Evolutionary conservation across 2,113 vertebrate species (phyloP), one percentile per base, ranked within the genome.

Genomic region (Hirundichthys speculiger): DNA sequence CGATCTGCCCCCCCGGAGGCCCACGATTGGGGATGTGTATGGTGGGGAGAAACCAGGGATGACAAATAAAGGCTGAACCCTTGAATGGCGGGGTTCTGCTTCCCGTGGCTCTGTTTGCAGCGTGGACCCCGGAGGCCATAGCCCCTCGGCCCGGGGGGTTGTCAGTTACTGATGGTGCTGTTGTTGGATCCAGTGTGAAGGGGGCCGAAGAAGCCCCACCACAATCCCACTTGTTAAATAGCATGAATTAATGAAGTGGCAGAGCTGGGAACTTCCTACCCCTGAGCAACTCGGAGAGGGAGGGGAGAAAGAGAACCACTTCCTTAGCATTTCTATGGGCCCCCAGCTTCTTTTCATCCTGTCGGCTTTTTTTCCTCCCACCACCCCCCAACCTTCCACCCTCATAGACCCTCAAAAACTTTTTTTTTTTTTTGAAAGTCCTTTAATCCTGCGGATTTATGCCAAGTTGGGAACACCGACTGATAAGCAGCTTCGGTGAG

Each of bases 241-340:
- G 79, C 79, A 80, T 85, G 86, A 93, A 89, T 91, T 93, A 93
- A 92, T 93, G 93, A 91, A 93, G 89, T 92, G 91, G 73, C 82
- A 74, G 83, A 90, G 88, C 87, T 92, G 60, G 87, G 84, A 91
- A 93, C 86, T 91, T 90, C 86, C 89, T 93, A 86, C 84, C 86
- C 80, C 82, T 73, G 56, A 82, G 83, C 85, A 34, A 77, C 86
- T 83, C 66, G 75, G 69, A 64, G 59, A 43, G 15, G n/a, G n/a
- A 22, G 40, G 39, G 55, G 80, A 80, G 83, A 89, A 91, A 88
- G 74, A 85, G 82, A 71, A 81, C 85, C 71, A 84, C 90, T 89
- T 93, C 83, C 87, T 93, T 93, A 91, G 80, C 63, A 70, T 92
- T 89, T 88, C 91, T 92, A 60, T 91, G 84, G 87, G 84, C 75